A percentile compares a stretch with the other conserved stretches of the same genome.
These are phyloP conservation scores for Altica lythri DNA, from an alignment of 2,888 invertebrate genomes.

Conservation along the genomic window DNA sequence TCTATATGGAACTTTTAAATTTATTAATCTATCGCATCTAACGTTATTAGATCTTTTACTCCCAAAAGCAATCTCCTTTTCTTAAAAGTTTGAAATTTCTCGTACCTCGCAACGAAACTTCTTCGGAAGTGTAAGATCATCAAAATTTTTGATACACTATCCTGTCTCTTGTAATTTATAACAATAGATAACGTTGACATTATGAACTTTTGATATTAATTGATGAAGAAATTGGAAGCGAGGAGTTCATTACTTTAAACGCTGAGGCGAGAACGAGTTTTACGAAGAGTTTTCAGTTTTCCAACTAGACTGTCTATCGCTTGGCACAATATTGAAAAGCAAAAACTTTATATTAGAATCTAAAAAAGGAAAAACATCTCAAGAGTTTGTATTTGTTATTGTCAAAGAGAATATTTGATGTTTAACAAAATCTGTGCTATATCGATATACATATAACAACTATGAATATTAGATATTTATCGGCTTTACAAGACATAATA, in stretches of 20 bases:
- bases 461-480: no score
- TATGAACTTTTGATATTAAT: conserved; percentile 29
- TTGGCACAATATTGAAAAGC: neutral
- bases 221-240: conserved; percentile 19
- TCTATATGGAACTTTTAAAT: no score
- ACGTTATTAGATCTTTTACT: neutral
- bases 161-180: conserved; percentile 24
- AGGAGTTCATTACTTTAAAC: conserved; percentile 6
- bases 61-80: conserved; percentile 5
- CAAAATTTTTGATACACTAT: conserved; percentile 23
- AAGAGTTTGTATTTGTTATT: no score
- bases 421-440: no score
- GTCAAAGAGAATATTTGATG: no score
- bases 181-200: conserved; percentile 24
- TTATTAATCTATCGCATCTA: neutral
- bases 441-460: no score
- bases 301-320: neutral
- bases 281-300: no score
- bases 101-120: conserved; percentile 5
- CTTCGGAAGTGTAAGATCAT: conserved; percentile 13
- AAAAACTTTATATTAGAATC: neutral
- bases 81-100: neutral
- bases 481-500: no score
- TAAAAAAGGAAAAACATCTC: no score
- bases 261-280: conserved; percentile 1